Percentiles rank a stretch among this genome's conserved stretches.
phyloP scores from a whole-genome alignment of 2,797 vertebrate genomes.

The Acanthiza pusilla region DNA sequence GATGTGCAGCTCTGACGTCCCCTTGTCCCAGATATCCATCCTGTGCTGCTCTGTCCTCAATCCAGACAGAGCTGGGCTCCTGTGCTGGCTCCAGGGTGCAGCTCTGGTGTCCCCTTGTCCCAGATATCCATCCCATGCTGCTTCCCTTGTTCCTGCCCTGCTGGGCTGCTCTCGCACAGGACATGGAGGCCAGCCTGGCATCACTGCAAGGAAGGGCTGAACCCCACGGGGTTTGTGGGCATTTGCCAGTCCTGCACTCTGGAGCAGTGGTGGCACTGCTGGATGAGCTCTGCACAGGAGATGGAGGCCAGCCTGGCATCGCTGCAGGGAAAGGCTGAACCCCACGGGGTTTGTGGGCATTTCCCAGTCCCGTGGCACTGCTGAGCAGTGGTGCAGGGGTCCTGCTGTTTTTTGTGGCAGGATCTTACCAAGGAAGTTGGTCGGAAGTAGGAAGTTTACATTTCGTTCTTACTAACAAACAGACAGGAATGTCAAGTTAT shows the following conservation, averaged over 20 bases:
- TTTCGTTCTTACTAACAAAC: neutral
- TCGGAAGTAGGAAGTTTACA: neutral
- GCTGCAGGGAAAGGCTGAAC: neutral
- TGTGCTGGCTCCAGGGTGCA: neutral
- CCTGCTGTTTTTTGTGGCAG: neutral
- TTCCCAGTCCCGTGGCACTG: neutral
- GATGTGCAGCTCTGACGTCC: neutral
- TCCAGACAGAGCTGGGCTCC: neutral
- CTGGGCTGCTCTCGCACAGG: neutral
- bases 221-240: fast-evolving
- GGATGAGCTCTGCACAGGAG: neutral
- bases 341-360: fast-evolving
- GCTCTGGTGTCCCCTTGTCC: neutral
- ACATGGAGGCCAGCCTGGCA: neutral
- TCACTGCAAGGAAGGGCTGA: neutral
- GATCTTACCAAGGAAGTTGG: neutral
- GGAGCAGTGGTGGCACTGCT: neutral
- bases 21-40: neutral
- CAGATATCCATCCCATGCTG: neutral
- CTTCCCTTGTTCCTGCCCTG: neutral
- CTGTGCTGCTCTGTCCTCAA: neutral
- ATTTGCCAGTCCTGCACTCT: neutral
- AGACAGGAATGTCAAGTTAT: slow-evolving; percentile 24
- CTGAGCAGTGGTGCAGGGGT: neutral
- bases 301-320: neutral